These are phyloP conservation scores for Cercopithecus mona DNA, from an alignment of 2,113 vertebrate species.

Conservation along the genomic window DNA sequence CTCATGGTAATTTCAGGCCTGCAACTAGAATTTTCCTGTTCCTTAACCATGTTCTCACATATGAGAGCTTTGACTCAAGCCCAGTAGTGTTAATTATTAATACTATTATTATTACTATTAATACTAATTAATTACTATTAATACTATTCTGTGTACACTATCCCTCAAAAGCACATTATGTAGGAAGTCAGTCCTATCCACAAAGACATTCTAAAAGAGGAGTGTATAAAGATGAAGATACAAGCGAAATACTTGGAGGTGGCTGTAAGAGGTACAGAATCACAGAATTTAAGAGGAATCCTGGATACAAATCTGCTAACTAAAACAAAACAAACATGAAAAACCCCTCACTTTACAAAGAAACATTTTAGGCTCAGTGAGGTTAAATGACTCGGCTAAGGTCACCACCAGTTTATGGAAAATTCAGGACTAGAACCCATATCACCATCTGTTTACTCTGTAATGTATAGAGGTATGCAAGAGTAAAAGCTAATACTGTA, in stretches of 20 bases:
- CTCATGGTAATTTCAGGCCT: not conserved
- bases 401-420: conserved; percentile 60
- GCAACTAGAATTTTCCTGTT: not conserved
- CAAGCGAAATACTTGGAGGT: not conserved
- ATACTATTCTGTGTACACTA: not conserved
- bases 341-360: not conserved
- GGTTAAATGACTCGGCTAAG: conserved; percentile 29
- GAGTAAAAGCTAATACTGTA: conserved; percentile 61
- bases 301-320: not conserved
- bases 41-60: not conserved
- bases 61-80: not conserved
- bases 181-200: not conserved
- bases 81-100: not conserved
- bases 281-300: not conserved
- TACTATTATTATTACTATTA: too few relatives aligned
- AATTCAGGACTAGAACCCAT: not conserved
- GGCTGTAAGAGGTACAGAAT: not conserved
- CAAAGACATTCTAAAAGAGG: not conserved
- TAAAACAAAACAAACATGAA: not conserved
- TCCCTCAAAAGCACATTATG: not conserved
- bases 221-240: not conserved
- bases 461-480: not conserved
- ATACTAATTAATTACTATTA: too few relatives aligned
- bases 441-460: not conserved
- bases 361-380: not conserved